Conservation (phyloP, 2,113 vertebrate genomes). For the Bolborhynchus lineola region DNA sequence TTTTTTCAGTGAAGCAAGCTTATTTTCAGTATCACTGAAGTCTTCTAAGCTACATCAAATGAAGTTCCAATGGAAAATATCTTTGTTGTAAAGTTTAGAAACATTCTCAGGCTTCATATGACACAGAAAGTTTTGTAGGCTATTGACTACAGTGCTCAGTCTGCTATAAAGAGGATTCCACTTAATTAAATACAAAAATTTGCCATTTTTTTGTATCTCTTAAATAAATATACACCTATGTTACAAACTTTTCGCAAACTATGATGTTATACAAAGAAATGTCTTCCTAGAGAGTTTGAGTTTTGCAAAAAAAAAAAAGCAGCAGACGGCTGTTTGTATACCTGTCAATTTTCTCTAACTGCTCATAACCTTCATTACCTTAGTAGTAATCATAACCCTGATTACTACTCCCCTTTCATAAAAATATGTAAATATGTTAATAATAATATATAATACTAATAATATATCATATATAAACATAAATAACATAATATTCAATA, state of each 20-base stretch:
- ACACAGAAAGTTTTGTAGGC: background rate
- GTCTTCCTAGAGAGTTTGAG: background rate
- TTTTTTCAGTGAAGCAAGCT: background rate
- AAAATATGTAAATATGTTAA: background rate
- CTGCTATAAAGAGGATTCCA: background rate
- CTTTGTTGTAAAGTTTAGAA: background rate
- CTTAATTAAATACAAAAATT: background rate
- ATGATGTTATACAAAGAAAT: background rate
- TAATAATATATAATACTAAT: background rate
- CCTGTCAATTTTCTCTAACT: background rate
- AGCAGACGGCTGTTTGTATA: background rate
- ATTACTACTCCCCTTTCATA: background rate
- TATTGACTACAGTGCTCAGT: background rate
- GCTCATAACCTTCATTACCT: background rate
- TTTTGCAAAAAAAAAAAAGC: background rate
- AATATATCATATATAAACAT: no score
- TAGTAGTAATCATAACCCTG: no score
- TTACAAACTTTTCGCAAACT: background rate
- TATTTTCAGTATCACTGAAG: background rate
- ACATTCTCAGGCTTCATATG: background rate
- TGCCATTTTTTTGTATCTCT: background rate
- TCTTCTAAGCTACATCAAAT: background rate
- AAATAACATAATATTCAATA: background rate
- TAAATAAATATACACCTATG: background rate
- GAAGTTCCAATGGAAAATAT: background rate